Conservation (phyloP, 2,797 vertebrate species). For the Triplophysa yarkandensis region DNA sequence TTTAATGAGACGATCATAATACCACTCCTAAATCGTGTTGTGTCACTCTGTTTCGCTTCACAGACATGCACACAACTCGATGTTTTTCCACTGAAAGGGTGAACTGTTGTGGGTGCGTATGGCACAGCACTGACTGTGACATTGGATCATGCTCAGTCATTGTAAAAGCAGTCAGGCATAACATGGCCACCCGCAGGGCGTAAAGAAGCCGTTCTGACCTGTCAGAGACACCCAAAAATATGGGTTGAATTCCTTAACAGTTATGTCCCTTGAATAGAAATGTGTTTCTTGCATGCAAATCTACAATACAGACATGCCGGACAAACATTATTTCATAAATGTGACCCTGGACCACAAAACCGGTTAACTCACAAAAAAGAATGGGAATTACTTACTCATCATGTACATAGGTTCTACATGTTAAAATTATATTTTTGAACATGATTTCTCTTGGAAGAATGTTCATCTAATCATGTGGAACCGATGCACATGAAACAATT, state of each 20-base stretch:
- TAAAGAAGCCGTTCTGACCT: slow-evolving; percentile 53
- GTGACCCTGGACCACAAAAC: too few species aligned
- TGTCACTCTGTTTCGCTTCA: not conserved
- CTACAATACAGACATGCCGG: too few species aligned
- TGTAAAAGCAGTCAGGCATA: slow-evolving; percentile 60
- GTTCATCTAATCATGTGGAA: too few species aligned
- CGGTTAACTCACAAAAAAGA: too few species aligned
- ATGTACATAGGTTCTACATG: too few species aligned
- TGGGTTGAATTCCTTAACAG: slow-evolving; percentile 10
- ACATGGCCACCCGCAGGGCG: slow-evolving; percentile 40
- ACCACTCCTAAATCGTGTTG: too few species aligned
- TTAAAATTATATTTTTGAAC: too few species aligned
- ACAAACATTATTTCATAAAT: too few species aligned
- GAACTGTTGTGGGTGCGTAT: slow-evolving; percentile 64
- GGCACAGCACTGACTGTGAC: slow-evolving; percentile 57
- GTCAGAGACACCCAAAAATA: slow-evolving; percentile 31
- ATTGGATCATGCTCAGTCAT: slow-evolving; percentile 52
- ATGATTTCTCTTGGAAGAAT: too few species aligned
- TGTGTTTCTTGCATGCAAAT: not conserved
- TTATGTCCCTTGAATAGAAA: not conserved
- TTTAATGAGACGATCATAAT: too few species aligned
- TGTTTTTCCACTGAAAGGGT: slow-evolving; percentile 52
- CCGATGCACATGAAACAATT: too few species aligned
- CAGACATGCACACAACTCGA: slow-evolving; percentile 3
- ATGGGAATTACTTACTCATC: too few species aligned